Evolutionary conservation across 1,140 invertebrate genomes (phyloP), one percentile per base, ranked within the genome.

Genomic region (Zaprionus ornatus): DNA sequence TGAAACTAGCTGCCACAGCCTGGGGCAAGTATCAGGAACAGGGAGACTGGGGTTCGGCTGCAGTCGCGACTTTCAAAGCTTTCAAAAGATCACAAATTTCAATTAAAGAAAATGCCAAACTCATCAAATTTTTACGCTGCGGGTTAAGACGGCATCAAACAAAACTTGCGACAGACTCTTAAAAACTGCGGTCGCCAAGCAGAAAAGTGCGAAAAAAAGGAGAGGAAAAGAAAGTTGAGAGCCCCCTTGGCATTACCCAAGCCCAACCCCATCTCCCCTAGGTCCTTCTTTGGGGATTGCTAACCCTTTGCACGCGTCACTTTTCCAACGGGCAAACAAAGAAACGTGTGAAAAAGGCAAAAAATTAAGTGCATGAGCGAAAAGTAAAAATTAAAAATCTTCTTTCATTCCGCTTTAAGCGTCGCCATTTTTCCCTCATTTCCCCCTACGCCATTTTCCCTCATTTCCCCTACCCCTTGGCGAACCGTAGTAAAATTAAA

Each of bases 81-180:
- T 84, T 91, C 74, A 91, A 84, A 91, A 91, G 83, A 91, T 91
- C 87, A 91, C 88, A 91, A 91, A 73, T 91, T 91, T 91, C 87
- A 91, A 91, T 91, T 91, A 91, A 91, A 91, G 88, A 84, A 91
- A 91, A 79, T 91, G 88, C 75, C 88, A 87, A 91, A 87, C 87
- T 91, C 87, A 91, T 91, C 88, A 91, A 91, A 91, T 91, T 91
- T 91, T 87, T 87, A 91, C 74, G 80, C 88, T 84, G 78, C 86
- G 80, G 87, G 87, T 83, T 87, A 79, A 79, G 73, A 69, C 64
- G 59, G 77, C 79, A 67, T 52, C 74, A 73, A 64, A 76, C 79
- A 70, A 70, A 86, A 86, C 82, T 86, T 85, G 55, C 57, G 82
- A 70, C 79, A 73, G 55, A 52, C 77, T 45, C 72, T 85, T 75